Evolutionary conservation across 1,140 invertebrate species (phyloP).

Genomic region (Cryptotermes secundus): DNA sequence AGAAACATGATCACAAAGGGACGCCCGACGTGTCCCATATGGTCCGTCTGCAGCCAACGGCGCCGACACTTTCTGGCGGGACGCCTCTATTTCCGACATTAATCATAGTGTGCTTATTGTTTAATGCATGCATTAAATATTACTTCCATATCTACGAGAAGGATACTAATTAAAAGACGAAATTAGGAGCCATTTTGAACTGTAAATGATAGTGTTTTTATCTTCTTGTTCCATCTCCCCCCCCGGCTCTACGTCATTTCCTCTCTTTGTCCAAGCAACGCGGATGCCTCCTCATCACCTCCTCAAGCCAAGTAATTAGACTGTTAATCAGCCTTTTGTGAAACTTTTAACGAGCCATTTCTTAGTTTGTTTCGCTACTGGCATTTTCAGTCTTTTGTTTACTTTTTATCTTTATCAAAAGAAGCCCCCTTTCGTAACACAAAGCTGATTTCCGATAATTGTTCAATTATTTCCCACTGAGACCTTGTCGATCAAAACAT

Average conservation of each 20-base stretch:
- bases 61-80: neutral
- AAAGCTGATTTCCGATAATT: conserved; percentile 14
- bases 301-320: neutral
- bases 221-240: neutral
- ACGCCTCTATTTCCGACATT: neutral
- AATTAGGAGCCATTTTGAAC: conserved; percentile 1
- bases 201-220: neutral
- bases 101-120: neutral
- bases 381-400: neutral
- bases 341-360: conserved; percentile 11
- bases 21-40: neutral
- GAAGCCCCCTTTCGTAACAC: neutral
- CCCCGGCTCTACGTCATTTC: neutral
- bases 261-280: neutral
- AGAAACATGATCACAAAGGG: neutral
- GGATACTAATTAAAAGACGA: neutral
- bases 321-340: conserved; percentile 13
- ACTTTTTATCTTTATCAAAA: neutral
- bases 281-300: neutral
- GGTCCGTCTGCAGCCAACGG: neutral
- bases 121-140: neutral
- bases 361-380: conserved; percentile 15
- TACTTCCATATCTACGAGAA: neutral
- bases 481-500: neutral
- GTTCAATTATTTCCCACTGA: conserved; percentile 6